Evolutionary conservation across 2,797 vertebrate species (phyloP).

Genomic region (Tiaroga cobitis): DNA sequence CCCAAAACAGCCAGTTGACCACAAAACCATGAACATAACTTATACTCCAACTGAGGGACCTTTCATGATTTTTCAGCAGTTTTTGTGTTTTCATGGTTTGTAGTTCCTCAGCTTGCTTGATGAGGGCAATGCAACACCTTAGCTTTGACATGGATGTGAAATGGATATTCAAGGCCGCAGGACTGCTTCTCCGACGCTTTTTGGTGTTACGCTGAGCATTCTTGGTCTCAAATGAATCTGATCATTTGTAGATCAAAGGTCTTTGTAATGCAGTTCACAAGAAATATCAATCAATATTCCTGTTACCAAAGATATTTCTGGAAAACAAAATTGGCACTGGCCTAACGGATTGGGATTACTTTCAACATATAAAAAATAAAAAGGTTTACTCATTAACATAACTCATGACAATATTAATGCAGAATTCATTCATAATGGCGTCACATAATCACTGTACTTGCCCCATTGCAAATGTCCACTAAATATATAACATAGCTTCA

Average conservation of each 20-base stretch:
- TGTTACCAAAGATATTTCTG: not conserved
- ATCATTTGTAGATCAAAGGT: conserved; percentile 35
- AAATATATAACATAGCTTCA: not conserved
- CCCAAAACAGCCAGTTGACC: not conserved
- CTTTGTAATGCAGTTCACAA: conserved; percentile 30
- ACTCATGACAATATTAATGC: too few species aligned
- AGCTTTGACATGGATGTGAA: conserved; percentile 41
- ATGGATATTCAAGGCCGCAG: conserved; percentile 17
- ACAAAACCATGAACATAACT: not conserved
- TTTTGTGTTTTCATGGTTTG: conserved; percentile 16
- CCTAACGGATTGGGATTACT: not conserved
- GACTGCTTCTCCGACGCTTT: conserved; percentile 39
- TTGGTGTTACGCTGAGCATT: conserved; percentile 40
- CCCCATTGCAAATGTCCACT: not conserved
- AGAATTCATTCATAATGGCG: not conserved
- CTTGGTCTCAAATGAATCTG: conserved; percentile 33
- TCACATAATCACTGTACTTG: not conserved
- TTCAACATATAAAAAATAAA: not conserved
- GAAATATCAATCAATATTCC: conserved; percentile 28
- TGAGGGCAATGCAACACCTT: conserved; percentile 33
- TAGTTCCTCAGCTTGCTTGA: conserved; percentile 9
- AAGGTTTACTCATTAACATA: not conserved
- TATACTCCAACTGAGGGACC: not conserved
- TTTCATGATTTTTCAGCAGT: not conserved
- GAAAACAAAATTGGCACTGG: not conserved